phyloP scores from a whole-genome alignment of 1,140 invertebrate genomes.

The Drosophila sulfurigaster region DNA sequence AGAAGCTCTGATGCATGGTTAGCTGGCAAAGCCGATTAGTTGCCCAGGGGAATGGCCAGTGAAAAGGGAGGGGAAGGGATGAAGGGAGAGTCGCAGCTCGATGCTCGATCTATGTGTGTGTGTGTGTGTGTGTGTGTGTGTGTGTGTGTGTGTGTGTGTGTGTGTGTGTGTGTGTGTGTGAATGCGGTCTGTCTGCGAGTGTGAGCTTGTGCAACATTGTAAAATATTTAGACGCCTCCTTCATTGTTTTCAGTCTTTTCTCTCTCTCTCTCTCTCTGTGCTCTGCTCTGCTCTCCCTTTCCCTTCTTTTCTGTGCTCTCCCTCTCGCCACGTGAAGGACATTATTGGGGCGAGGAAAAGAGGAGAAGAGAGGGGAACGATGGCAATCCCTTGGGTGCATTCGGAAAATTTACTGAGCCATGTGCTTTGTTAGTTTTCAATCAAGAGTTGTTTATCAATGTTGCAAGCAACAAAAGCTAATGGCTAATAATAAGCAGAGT shows the following conservation, averaged over 20 bases:
- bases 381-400: slow-evolving; percentile 51
- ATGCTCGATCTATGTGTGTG: background rate
- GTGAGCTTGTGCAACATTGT: slow-evolving; percentile 37
- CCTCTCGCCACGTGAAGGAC: slow-evolving; percentile 22
- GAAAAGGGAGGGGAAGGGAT: background rate
- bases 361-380: background rate
- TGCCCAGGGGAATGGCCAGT: slow-evolving; percentile 27
- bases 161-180: slow-evolving; percentile 9
- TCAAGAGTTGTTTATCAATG: slow-evolving; percentile 76
- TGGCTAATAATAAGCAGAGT: slow-evolving; percentile 65
- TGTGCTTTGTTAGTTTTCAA: slow-evolving; percentile 78
- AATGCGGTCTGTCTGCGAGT: slow-evolving; percentile 23
- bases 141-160: background rate
- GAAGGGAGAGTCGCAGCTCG: background rate
- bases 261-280: background rate
- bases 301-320: slow-evolving; percentile 8
- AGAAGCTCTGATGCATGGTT: slow-evolving; percentile 9
- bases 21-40: slow-evolving; percentile 42
- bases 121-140: too few species aligned
- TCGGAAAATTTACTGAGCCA: slow-evolving; percentile 63
- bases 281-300: background rate
- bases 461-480: slow-evolving; percentile 72
- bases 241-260: slow-evolving; percentile 55
- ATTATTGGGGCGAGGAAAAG: background rate
- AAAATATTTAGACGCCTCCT: slow-evolving; percentile 55